Evolutionary conservation across 23 tunicate species (phyloP).

Genomic region (Trididemnum clinides): DNA sequence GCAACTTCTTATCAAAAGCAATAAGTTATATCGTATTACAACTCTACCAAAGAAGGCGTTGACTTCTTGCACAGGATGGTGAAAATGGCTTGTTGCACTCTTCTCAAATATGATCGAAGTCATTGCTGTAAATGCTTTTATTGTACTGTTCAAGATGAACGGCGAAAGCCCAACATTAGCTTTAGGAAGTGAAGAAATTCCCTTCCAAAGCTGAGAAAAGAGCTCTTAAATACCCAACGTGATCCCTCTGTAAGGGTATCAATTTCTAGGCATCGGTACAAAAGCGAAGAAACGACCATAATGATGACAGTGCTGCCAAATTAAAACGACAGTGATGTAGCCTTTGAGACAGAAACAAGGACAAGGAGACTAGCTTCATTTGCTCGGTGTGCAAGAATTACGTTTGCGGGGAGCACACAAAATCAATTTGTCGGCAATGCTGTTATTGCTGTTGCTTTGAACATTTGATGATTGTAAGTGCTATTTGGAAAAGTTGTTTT

Average conservation of each 20-base stretch:
- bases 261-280: not conserved
- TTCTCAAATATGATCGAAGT: constrained; percentile 7
- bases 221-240: not conserved
- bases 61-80: constrained; percentile 10
- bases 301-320: too few relatives aligned
- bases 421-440: constrained; percentile 1
- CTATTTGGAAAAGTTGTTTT: not conserved
- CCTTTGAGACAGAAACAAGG: constrained; percentile 16
- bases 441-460: not conserved
- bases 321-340: constrained; percentile 19
- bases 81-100: constrained; percentile 11
- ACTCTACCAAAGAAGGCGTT: too few relatives aligned
- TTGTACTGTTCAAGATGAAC: not conserved
- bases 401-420: not conserved
- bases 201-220: constrained; percentile 15
- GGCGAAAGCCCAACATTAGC: constrained; percentile 12
- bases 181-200: not conserved
- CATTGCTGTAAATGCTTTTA: constrained; percentile 14
- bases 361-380: constrained; percentile 14
- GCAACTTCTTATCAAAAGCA: not conserved
- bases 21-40: constrained; percentile 1
- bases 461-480: constrained; percentile 9
- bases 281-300: not conserved
- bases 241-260: not conserved
- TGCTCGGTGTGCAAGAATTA: too few relatives aligned